Evolutionary conservation across 2,888 invertebrate species (phyloP).

Genomic region (Pollenia labialis): DNA sequence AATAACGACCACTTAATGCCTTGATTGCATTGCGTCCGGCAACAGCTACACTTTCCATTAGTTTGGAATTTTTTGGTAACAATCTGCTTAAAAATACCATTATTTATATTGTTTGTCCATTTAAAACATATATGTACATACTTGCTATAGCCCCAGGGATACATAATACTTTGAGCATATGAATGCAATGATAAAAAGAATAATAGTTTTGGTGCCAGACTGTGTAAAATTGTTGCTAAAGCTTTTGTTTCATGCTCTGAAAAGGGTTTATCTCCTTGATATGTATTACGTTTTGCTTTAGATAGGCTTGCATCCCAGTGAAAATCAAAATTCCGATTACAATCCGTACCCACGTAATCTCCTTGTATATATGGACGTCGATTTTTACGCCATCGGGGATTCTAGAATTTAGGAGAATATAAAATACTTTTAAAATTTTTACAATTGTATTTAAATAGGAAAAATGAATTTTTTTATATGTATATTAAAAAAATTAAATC

Average conservation of each 20-base stretch:
- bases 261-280: slow-evolving; percentile 82
- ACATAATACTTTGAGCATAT: slow-evolving; percentile 83
- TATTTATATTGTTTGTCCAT: slow-evolving; percentile 12
- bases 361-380: slow-evolving; percentile 82
- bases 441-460: too few relatives aligned
- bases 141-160: slow-evolving; percentile 83
- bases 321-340: slow-evolving; percentile 88
- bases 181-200: slow-evolving; percentile 83
- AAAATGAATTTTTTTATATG: too few relatives aligned
- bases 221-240: slow-evolving; percentile 79
- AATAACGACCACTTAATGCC: slow-evolving; percentile 80
- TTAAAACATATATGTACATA: slow-evolving; percentile 57
- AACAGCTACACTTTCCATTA: slow-evolving; percentile 80
- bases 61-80: slow-evolving; percentile 77
- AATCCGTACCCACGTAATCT: slow-evolving; percentile 86
- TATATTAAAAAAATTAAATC: too few relatives aligned
- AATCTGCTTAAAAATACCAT: slow-evolving; percentile 75
- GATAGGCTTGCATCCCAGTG: slow-evolving; percentile 85
- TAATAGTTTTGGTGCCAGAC: slow-evolving; percentile 79
- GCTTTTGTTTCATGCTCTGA: slow-evolving; percentile 83
- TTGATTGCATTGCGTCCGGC: slow-evolving; percentile 81
- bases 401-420: slow-evolving; percentile 79
- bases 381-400: slow-evolving; percentile 87
- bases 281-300: slow-evolving; percentile 79
- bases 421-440: background rate